Percentiles rank a stretch among this genome's conserved stretches.
Evolutionary conservation across 2,113 vertebrate genomes (phyloP).

Genomic region (Pygoscelis adeliae): DNA sequence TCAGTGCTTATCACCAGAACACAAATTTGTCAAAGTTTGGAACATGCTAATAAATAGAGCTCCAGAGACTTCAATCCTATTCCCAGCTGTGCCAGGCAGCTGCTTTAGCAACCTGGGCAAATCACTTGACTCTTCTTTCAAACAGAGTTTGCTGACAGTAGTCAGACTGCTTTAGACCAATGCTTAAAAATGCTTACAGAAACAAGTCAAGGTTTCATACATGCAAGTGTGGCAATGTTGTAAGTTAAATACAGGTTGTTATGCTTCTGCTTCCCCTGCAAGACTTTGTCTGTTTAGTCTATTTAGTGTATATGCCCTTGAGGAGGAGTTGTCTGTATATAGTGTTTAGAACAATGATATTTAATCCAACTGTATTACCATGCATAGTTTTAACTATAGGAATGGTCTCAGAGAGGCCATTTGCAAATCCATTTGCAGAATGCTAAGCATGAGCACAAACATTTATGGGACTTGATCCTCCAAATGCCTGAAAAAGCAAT

Average conservation of each 20-base stretch:
- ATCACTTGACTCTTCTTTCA: neutral
- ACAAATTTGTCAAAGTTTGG: neutral
- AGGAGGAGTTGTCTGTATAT: neutral
- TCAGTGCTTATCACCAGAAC: neutral
- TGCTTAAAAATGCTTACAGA: neutral
- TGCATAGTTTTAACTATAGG: neutral
- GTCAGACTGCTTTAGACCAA: neutral
- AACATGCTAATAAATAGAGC: neutral
- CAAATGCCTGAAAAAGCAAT: neutral
- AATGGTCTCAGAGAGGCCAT: conserved; percentile 30
- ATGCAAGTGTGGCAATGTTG: neutral
- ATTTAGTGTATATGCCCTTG: neutral
- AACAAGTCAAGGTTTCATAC: neutral
- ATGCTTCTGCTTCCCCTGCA: neutral
- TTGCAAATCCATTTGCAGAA: conserved; percentile 17
- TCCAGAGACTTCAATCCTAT: neutral
- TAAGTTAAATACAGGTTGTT: neutral
- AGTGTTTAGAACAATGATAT: conserved; percentile 1
- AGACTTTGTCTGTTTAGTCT: conserved; percentile 50
- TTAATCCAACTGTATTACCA: conserved; percentile 15
- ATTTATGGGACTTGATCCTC: neutral
- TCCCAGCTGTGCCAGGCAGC: neutral
- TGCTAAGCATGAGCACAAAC: neutral
- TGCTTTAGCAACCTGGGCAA: neutral
- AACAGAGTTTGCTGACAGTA: neutral